These are phyloP conservation scores for Pachypanchax playfairii DNA, from an alignment of 2,113 vertebrate genomes.

Conservation along the genomic window DNA sequence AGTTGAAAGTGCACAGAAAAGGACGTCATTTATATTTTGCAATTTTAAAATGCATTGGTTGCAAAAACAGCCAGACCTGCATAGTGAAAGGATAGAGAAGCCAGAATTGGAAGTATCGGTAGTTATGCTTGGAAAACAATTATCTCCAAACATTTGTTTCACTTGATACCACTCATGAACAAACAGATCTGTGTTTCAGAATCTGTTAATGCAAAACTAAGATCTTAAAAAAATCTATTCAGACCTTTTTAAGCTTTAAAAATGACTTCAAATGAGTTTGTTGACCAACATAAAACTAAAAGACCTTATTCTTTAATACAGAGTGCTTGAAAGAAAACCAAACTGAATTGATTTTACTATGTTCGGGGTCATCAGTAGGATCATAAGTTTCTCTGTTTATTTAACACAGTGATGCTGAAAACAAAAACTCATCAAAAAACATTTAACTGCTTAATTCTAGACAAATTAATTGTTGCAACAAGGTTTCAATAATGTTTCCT, in stretches of 20 bases:
- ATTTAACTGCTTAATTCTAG: no score
- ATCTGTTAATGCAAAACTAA: slow-evolving; percentile 41
- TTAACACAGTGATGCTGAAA: no score
- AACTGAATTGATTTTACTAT: no score
- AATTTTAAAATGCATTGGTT: slow-evolving; percentile 19
- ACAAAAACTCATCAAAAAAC: no score
- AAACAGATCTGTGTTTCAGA: slow-evolving; percentile 16
- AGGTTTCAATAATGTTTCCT: neutral
- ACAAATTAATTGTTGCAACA: no score
- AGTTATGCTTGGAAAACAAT: slow-evolving; percentile 62
- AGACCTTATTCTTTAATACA: no score
- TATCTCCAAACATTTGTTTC: slow-evolving; percentile 53
- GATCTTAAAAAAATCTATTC: no score
- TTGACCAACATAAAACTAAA: no score
- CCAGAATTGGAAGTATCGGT: slow-evolving; percentile 16
- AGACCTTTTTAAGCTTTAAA: slow-evolving; percentile 37
- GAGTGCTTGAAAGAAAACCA: no score
- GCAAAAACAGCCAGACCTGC: slow-evolving; percentile 1
- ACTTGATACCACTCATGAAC: slow-evolving; percentile 44
- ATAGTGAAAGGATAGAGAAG: slow-evolving; percentile 2
- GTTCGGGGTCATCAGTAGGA: no score
- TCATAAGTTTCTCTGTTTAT: no score
- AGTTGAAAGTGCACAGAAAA: neutral
- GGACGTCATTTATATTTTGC: slow-evolving; percentile 4
- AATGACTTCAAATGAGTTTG: no score